Conservation (phyloP, 1,140 invertebrate genomes). For the Lasioglossum albipes region DNA sequence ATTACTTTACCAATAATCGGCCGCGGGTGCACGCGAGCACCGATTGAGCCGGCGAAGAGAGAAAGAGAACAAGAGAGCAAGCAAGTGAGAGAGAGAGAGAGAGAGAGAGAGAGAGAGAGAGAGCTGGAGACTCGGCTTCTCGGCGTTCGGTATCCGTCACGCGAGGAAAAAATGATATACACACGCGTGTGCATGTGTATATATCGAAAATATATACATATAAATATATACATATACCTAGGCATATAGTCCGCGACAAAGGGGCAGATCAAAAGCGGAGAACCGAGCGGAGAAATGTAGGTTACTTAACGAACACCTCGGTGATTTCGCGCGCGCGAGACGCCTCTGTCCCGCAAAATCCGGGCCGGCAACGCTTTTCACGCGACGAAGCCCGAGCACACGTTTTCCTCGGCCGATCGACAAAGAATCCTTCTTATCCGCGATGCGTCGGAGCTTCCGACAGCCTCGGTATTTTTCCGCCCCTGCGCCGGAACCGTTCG, state of each 20-base stretch:
- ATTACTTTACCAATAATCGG: slow-evolving; percentile 66
- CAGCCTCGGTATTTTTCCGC: neutral
- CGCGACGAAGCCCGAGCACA: neutral
- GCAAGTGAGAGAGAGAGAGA: too few relatives aligned
- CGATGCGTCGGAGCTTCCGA: slow-evolving; percentile 4
- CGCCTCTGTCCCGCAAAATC: slow-evolving; percentile 24
- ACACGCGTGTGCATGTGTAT: too few relatives aligned
- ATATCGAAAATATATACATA: neutral
- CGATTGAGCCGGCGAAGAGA: slow-evolving; percentile 31
- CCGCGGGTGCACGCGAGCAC: slow-evolving; percentile 52
- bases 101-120: too few relatives aligned
- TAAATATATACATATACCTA: neutral
- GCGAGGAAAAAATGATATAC: slow-evolving; percentile 13
- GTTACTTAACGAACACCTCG: slow-evolving; percentile 41
- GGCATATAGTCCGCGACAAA: neutral
- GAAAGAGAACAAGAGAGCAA: too few relatives aligned
- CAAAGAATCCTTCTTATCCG: slow-evolving; percentile 22
- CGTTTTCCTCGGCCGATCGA: neutral
- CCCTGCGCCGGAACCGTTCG: neutral
- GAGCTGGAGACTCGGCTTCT: neutral
- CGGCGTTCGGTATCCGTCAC: slow-evolving; percentile 12
- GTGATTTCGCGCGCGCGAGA: slow-evolving; percentile 29
- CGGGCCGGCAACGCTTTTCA: slow-evolving; percentile 18
- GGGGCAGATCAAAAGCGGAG: slow-evolving; percentile 33
- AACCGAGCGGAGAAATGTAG: slow-evolving; percentile 41